Evolutionary conservation across 2,113 vertebrate genomes (phyloP), one percentile per base, ranked within the genome.

Genomic region (Choloepus hoffmanni): DNA sequence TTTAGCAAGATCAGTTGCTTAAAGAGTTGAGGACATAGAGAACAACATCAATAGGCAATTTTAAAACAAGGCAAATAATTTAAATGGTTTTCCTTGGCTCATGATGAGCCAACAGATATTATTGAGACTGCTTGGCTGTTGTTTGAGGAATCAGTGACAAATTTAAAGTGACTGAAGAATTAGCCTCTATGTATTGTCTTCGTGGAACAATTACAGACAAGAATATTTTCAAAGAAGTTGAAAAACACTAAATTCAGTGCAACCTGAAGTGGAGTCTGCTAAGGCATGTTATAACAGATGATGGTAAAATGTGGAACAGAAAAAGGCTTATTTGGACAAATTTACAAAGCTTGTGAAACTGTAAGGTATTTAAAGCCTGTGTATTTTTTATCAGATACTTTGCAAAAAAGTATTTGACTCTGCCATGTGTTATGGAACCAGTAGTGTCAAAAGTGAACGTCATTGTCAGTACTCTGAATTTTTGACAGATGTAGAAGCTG

Each of bases 321-420:
- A 79, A 0, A 62, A 40, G 12, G 12, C 26, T 26, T 63, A 40
- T 33, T 53, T 83, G 24, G 36, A 78, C 43, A 93, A 81, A 93
- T 74, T 81, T 93, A 86, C 30, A 70, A 74, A 65, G 15, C 83
- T 70, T 89, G 62, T 33, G 36, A 78, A 77, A 81, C 33, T 23
- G 72, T 0, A 81, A 30, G 58, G 7, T 73, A 63, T 86, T 81
- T 74, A 53, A 94, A 90, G 30, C 36, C 36, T 72, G 10, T 65
- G 21, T 92, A 72, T 85, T 74, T 45, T 50, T 85, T 3, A 62
- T 78, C 63, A 83, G 13, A 5, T 74, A 33, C 10, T 63, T 24
- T 84, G 63, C 73, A 53, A 48, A 85, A 55, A 88, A 36, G 65
- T 79, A 93, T 48, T 79, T 93, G 53, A 88, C 55, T 78, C 68